These are phyloP conservation scores for Trichoplax adhaerens DNA, from an alignment of 37 sponge, comb jelly and placozoan species.

Conservation along the genomic window DNA sequence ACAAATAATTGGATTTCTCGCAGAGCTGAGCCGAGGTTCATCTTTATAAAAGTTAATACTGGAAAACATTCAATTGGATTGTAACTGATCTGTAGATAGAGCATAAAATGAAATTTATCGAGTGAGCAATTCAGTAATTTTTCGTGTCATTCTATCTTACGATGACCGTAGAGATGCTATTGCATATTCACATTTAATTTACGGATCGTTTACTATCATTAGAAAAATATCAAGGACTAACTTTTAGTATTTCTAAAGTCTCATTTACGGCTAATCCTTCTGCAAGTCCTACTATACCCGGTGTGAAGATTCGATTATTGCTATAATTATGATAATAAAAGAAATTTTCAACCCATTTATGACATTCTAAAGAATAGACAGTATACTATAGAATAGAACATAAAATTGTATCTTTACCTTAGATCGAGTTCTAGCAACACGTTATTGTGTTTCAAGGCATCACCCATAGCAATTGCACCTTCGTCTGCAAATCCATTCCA, in stretches of 20 bases:
- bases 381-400: background rate
- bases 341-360: background rate
- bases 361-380: background rate
- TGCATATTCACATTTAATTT: too few species aligned
- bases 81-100: constrained; percentile 27
- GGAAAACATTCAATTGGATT: constrained; percentile 22
- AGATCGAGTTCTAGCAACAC: constrained; percentile 64
- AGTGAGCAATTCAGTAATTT: too few species aligned
- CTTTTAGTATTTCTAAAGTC: constrained; percentile 38
- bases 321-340: constrained; percentile 10
- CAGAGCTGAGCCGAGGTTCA: too few species aligned
- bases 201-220: too few species aligned
- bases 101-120: background rate
- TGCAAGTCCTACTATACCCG: constrained; percentile 44
- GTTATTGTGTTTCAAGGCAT: constrained; percentile 78
- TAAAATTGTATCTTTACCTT: constrained; percentile 20
- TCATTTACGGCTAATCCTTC: constrained; percentile 56
- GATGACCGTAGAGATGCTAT: too few species aligned
- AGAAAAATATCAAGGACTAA: constrained; percentile 2
- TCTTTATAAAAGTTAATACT: too few species aligned
- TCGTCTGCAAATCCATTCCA: constrained; percentile 83
- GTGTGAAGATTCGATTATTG: constrained; percentile 49
- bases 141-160: too few species aligned
- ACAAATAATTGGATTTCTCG: too few species aligned
- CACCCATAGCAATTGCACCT: constrained; percentile 66